Percentiles rank a stretch among this genome's conserved stretches.
These are phyloP conservation scores for Platerodrilus igneus DNA, from an alignment of 2,888 invertebrate species.

Conservation along the genomic window DNA sequence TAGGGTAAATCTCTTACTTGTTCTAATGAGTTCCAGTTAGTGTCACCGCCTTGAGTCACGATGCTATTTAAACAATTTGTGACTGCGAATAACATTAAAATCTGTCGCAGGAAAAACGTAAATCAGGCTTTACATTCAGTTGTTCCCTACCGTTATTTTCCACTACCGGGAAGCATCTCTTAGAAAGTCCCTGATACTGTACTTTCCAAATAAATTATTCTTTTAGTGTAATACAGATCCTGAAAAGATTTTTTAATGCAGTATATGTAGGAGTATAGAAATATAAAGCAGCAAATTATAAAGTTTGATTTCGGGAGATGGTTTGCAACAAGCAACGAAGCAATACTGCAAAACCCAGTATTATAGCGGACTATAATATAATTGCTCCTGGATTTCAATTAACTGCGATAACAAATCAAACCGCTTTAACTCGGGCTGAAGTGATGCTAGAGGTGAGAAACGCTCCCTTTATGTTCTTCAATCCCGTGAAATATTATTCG, in stretches of 20 bases:
- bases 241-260: too few species aligned
- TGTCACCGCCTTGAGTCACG: slow-evolving; percentile 51
- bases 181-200: too few species aligned
- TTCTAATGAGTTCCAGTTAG: slow-evolving; percentile 51
- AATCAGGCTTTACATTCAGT: slow-evolving; percentile 49
- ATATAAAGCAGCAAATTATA: too few species aligned
- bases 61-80: slow-evolving; percentile 54
- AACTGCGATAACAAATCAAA: slow-evolving; percentile 53
- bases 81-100: slow-evolving; percentile 53
- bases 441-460: slow-evolving; percentile 37
- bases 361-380: slow-evolving; percentile 39
- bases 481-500: slow-evolving; percentile 48
- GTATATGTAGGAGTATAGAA: too few species aligned
- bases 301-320: too few species aligned
- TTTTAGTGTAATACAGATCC: too few species aligned
- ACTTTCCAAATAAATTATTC: too few species aligned
- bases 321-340: too few species aligned
- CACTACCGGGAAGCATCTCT: slow-evolving; percentile 19
- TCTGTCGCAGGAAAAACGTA: slow-evolving; percentile 50
- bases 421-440: slow-evolving; percentile 45
- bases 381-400: slow-evolving; percentile 53
- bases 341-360: slow-evolving; percentile 26
- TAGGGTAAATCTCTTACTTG: slow-evolving; percentile 46
- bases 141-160: slow-evolving; percentile 22
- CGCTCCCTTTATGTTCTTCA: slow-evolving; percentile 45